A percentile compares a stretch with the other conserved stretches of the same genome.
phyloP scores from a whole-genome alignment of 2,888 invertebrate genomes.

The Drosophila crucigera region DNA sequence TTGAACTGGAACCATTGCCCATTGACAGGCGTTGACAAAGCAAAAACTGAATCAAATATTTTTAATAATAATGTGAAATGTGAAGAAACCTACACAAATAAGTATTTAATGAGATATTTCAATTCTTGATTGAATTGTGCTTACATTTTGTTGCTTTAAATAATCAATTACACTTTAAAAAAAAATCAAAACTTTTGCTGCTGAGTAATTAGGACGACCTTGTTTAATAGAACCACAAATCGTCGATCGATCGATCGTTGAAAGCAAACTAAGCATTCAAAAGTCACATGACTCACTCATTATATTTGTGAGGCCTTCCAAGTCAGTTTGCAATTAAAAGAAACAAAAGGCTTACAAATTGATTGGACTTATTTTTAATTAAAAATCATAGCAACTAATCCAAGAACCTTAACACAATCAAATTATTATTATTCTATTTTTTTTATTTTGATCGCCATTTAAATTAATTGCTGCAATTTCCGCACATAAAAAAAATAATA shows the following conservation, averaged over 20 bases:
- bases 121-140: background rate
- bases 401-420: slow-evolving; percentile 15
- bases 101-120: background rate
- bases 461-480: slow-evolving; percentile 63
- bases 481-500: slow-evolving; percentile 22
- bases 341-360: slow-evolving; percentile 28
- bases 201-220: slow-evolving; percentile 29
- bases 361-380: slow-evolving; percentile 24
- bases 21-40: background rate
- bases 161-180: background rate
- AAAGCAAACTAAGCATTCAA: slow-evolving; percentile 15
- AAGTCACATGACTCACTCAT: slow-evolving; percentile 12
- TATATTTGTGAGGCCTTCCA: slow-evolving; percentile 17
- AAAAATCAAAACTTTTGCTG: background rate
- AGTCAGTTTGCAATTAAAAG: slow-evolving; percentile 23
- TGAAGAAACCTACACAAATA: background rate
- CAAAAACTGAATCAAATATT: background rate
- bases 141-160: background rate
- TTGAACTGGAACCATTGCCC: background rate
- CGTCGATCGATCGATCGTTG: slow-evolving; percentile 15
- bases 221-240: slow-evolving; percentile 15
- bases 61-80: background rate
- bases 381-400: slow-evolving; percentile 3
- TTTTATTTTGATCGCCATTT: slow-evolving; percentile 38
- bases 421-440: slow-evolving; percentile 33